A percentile compares a stretch with the other conserved stretches of the same genome.
Conservation (phyloP, 2,888 invertebrate genomes). For the Strigamia maritima region DNA sequence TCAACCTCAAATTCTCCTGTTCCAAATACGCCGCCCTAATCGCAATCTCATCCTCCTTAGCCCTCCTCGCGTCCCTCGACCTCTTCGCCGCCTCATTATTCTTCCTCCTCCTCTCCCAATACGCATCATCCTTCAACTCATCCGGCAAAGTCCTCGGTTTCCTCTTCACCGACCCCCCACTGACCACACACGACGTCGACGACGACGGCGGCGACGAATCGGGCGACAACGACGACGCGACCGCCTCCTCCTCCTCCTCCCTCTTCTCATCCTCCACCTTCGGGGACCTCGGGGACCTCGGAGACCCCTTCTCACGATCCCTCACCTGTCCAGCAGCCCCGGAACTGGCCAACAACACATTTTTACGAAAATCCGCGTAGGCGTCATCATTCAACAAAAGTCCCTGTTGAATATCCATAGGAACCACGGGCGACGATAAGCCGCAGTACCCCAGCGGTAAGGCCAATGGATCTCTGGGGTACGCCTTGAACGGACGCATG, state of each 20-base stretch:
- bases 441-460: slow-evolving; percentile 56
- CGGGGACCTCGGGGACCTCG: not conserved
- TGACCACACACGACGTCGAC: not conserved
- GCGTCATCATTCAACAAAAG: slow-evolving; percentile 61
- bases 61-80: slow-evolving; percentile 81
- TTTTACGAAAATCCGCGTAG: slow-evolving; percentile 65
- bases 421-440: slow-evolving; percentile 47
- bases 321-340: not conserved
- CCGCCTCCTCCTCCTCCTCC: not conserved
- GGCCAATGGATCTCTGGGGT: slow-evolving; percentile 66
- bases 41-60: slow-evolving; percentile 88
- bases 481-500: slow-evolving; percentile 58
- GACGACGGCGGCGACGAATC: not conserved
- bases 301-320: not conserved
- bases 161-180: slow-evolving; percentile 32
- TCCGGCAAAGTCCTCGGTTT: slow-evolving; percentile 50
- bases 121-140: slow-evolving; percentile 69
- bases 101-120: slow-evolving; percentile 80
- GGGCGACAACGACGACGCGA: not conserved
- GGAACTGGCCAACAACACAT: not conserved
- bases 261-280: not conserved
- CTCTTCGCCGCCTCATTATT: slow-evolving; percentile 95
- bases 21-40: slow-evolving; percentile 82
- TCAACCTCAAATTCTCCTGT: slow-evolving; percentile 76
- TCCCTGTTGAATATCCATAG: slow-evolving; percentile 48